A percentile compares a stretch with the other conserved stretches of the same genome.
phyloP scores from a whole-genome alignment of 2,113 vertebrate species.

The Anoura caudifer region DNA sequence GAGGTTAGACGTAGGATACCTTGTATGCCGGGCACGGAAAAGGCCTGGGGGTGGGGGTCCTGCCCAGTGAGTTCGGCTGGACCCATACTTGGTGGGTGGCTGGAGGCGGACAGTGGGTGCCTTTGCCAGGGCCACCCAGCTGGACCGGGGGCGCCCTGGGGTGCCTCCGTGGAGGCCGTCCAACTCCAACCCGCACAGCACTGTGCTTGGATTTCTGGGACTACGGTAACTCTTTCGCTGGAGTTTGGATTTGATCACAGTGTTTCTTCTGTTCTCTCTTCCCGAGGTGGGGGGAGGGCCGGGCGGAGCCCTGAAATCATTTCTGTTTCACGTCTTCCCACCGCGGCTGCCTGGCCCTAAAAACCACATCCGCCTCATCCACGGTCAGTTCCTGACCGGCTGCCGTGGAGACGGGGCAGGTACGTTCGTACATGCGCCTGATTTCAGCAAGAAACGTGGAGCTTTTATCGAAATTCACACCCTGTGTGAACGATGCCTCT shows the following conservation, averaged over 20 bases:
- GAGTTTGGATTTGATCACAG: neutral
- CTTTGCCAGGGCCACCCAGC: no score
- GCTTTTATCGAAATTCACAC: neutral
- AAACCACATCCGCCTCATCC: neutral
- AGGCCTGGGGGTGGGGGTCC: no score
- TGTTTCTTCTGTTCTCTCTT: neutral
- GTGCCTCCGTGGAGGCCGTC: no score
- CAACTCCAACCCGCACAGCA: rapidly evolving
- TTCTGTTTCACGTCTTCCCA: neutral
- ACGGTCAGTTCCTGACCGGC: no score
- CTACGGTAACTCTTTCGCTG: neutral
- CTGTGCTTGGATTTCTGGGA: neutral
- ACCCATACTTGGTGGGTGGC: no score
- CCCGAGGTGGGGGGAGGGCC: rapidly evolving
- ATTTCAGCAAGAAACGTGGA: neutral
- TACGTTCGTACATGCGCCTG: neutral
- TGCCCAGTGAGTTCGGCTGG: no score
- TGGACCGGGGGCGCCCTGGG: no score
- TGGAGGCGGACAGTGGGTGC: no score
- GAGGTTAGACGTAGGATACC: no score
- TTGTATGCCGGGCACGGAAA: no score
- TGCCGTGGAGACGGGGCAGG: no score
- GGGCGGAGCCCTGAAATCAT: neutral
- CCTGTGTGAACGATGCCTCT: neutral
- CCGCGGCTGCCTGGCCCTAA: neutral